Evolutionary conservation across 1,140 invertebrate genomes (phyloP), one percentile per base, ranked within the genome.

Genomic region (Teleopsis dalmanni): DNA sequence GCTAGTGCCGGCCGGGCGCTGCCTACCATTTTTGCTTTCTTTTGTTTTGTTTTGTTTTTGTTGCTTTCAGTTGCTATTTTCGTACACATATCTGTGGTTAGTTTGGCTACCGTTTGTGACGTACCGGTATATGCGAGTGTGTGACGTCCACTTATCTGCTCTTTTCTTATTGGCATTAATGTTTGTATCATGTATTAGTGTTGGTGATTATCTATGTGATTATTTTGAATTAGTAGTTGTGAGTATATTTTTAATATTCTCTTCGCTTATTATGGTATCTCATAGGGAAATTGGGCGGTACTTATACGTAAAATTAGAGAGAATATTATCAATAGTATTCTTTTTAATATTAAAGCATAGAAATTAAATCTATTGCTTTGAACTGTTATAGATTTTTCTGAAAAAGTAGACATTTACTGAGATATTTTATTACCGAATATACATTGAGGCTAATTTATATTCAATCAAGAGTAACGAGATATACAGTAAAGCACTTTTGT

Each of bases 161-260:
- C 7, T 37, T 19, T 37, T 37, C 8, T 37, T 37, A 8, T 37
- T 37, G 35, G 11, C 14, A 8, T 9, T 37, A 37, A 8, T 19
- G 21, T 40, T 5, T 40, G n/a, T 22, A 1, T 23, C 22, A 11
- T 34, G 33, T 16, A 6, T 22, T 34, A 13, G 62, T 65, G 33
- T 61, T 47, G 35, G 62, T 65, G 60, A n/a, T 38, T 65, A 65
- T 65, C 62, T 65, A 54, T 65, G 62, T 65, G 58, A 10, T 41
- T 11, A 43, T 43, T 14, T 22, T 27, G 47, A 11, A n/a, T 34
- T 11, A 40, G 35, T 37, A 31, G n/a, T 31, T 31, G 29, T 31
- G 9, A n/a, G 9, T 31, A n/a, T 31, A 31, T 31, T 31, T 31
- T 9, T 31, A n/a, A 9, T n/a, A n/a, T n/a, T n/a, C n/a, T n/a